phyloP scores from a whole-genome alignment of 2,888 invertebrate genomes.

The Metellina segmentata region DNA sequence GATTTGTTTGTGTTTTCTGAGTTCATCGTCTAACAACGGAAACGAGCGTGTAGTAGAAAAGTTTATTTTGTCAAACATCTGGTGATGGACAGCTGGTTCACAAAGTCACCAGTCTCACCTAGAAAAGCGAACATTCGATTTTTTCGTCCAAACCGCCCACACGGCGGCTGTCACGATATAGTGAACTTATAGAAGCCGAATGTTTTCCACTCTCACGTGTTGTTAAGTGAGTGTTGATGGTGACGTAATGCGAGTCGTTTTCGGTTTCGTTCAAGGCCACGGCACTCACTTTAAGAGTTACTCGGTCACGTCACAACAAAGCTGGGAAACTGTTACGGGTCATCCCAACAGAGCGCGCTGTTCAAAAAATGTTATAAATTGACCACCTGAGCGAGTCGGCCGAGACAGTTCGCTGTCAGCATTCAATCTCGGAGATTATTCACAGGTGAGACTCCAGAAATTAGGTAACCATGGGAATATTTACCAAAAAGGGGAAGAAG shows the following conservation, averaged over 20 bases:
- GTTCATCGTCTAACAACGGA: too few species aligned
- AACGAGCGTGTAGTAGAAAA: too few species aligned
- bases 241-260: conserved; percentile 35
- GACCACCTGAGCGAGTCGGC: background rate
- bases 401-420: conserved; percentile 34
- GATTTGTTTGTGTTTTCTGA: too few species aligned
- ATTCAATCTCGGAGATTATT: background rate
- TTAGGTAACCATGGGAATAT: conserved; percentile 30
- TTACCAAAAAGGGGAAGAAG: conserved; percentile 56
- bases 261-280: conserved; percentile 70
- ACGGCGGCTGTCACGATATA: background rate
- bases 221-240: background rate
- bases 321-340: conserved; percentile 48
- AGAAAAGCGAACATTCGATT: background rate
- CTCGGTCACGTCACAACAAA: conserved; percentile 63
- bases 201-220: background rate
- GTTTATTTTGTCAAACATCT: too few species aligned
- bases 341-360: conserved; percentile 29
- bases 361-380: conserved; percentile 68
- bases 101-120: too few species aligned
- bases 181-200: conserved; percentile 13
- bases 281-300: conserved; percentile 19
- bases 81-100: too few species aligned
- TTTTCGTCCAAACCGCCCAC: background rate
- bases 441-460: background rate